phyloP scores from a whole-genome alignment of 2,113 vertebrate species.

The Rattus norvegicus region DNA sequence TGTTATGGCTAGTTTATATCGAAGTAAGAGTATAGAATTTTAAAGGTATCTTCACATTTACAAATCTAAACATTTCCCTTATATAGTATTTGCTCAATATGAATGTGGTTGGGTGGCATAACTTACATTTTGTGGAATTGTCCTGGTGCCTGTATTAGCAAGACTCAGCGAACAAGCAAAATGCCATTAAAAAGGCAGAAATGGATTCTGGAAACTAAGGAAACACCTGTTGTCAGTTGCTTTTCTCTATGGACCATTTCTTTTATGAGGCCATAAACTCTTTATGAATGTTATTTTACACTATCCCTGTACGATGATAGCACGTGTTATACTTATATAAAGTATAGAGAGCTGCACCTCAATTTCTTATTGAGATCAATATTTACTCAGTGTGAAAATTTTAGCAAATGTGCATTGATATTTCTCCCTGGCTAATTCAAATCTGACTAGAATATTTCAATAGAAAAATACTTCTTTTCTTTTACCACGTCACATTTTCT shows the following conservation, averaged over 20 bases:
- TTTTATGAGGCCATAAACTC: background rate
- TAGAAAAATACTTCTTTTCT: background rate
- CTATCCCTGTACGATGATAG: background rate
- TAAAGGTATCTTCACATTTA: no score
- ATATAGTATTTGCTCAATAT: background rate
- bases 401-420: background rate
- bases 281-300: background rate
- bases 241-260: background rate
- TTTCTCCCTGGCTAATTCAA: background rate
- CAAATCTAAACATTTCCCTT: background rate
- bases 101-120: background rate
- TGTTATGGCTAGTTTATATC: background rate
- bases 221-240: background rate
- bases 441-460: background rate
- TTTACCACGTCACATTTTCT: background rate
- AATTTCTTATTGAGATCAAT: conserved; percentile 17
- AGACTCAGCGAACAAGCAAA: background rate
- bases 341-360: background rate
- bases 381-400: conserved; percentile 7
- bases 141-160: background rate
- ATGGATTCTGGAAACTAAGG: background rate
- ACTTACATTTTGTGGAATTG: background rate
- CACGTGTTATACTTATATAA: background rate
- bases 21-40: background rate
- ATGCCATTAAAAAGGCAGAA: background rate